Percentiles rank a stretch among this genome's conserved stretches.
phyloP scores from a whole-genome alignment of 2,888 invertebrate genomes.

The Agrypnus murinus region DNA sequence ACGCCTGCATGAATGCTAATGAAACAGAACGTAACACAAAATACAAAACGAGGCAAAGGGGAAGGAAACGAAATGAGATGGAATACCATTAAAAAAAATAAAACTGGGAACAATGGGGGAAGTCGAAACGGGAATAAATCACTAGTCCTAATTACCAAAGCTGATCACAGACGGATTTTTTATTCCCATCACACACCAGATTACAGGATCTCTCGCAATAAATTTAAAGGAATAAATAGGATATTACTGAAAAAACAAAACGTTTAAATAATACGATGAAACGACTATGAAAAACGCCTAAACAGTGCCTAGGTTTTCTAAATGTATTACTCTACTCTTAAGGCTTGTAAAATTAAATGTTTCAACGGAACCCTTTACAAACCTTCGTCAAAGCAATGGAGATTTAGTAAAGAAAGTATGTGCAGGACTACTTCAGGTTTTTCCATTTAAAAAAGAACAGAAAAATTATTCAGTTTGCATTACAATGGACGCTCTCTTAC shows the following conservation, averaged over 20 bases:
- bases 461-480: no score
- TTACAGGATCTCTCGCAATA: constrained; percentile 20
- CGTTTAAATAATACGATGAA: constrained; percentile 22
- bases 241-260: constrained; percentile 19
- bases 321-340: no score
- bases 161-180: constrained; percentile 51
- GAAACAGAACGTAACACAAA: constrained; percentile 14
- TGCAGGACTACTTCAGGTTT: no score
- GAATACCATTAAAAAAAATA: constrained; percentile 2
- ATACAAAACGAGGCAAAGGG: constrained; percentile 9
- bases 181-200: constrained; percentile 42
- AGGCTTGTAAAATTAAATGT: no score
- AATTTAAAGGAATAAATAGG: constrained; percentile 32
- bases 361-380: no score
- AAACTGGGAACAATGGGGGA: constrained; percentile 20
- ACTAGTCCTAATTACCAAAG: constrained; percentile 49
- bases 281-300: background rate
- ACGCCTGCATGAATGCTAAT: constrained; percentile 22
- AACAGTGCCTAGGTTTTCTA: no score
- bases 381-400: no score
- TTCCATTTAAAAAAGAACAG: no score
- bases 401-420: no score
- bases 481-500: no score
- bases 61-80: constrained; percentile 13
- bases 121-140: constrained; percentile 45